A percentile compares a stretch with the other conserved stretches of the same genome.
Conservation (phyloP, 2,888 invertebrate species). For the Microctonus hyperodae region DNA sequence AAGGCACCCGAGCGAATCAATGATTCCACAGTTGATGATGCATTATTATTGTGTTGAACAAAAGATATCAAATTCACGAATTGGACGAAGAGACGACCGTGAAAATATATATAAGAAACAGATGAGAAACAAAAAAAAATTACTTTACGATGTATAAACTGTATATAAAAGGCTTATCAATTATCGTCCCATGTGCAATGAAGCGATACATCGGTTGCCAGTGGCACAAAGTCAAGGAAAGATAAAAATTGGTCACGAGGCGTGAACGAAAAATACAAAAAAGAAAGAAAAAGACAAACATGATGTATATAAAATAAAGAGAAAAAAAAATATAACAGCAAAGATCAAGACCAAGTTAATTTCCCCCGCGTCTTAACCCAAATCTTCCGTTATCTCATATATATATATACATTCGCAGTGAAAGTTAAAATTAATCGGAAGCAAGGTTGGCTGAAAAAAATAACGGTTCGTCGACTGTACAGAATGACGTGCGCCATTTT, state of each 20-base stretch:
- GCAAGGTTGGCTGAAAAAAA: background rate
- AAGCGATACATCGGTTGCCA: constrained; percentile 12
- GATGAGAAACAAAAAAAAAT: constrained; percentile 3
- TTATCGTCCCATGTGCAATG: constrained; percentile 18
- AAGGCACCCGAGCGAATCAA: constrained; percentile 34
- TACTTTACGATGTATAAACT: background rate
- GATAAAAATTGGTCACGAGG: constrained; percentile 21
- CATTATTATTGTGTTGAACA: constrained; percentile 3
- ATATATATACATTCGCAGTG: background rate
- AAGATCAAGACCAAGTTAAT: background rate
- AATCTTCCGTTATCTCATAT: background rate
- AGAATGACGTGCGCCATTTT: background rate
- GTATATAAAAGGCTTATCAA: constrained; percentile 25
- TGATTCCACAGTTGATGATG: constrained; percentile 19
- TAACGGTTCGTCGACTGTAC: background rate
- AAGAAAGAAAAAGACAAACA: constrained; percentile 4
- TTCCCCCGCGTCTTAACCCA: background rate
- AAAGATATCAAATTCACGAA: constrained; percentile 25
- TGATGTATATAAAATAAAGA: background rate
- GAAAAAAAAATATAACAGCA: background rate
- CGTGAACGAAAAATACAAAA: constrained; percentile 7
- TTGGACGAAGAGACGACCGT: constrained; percentile 9
- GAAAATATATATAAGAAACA: constrained; percentile 13
- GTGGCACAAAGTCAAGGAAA: constrained; percentile 20
- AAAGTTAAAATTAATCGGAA: constrained; percentile 12